Conservation (phyloP, 2,797 vertebrate species). For the Pitangus sulphuratus region DNA sequence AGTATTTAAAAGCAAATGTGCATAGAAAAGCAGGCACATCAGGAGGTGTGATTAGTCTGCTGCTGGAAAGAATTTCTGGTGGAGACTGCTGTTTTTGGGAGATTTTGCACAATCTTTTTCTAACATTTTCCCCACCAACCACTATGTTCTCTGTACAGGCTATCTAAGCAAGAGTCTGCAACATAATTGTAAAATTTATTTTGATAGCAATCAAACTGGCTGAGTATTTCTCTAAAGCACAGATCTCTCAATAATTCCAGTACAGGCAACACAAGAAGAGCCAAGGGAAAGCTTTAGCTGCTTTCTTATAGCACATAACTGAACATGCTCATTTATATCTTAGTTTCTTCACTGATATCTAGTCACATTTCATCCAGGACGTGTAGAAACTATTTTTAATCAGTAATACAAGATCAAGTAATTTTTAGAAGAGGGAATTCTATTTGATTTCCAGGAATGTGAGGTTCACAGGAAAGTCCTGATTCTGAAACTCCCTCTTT, state of each 20-base stretch:
- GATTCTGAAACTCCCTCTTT: background rate
- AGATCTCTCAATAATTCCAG: background rate
- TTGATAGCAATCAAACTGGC: background rate
- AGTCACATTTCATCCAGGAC: background rate
- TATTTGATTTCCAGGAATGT: background rate
- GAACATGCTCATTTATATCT: background rate
- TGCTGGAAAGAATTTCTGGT: background rate
- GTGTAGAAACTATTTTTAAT: background rate
- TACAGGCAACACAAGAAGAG: background rate
- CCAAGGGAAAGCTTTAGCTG: background rate
- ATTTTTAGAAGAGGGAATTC: background rate
- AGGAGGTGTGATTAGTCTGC: background rate
- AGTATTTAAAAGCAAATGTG: background rate
- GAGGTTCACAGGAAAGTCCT: background rate
- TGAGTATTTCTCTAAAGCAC: background rate
- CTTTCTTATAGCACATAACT: background rate
- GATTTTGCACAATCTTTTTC: background rate
- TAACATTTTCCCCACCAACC: background rate
- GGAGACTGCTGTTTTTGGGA: background rate
- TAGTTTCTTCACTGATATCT: background rate
- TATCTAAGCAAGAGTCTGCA: background rate
- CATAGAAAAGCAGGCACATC: background rate
- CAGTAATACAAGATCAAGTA: background rate
- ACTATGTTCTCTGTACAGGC: accelerated
- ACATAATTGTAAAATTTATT: background rate